These are phyloP conservation scores for Lonchura striata DNA, from an alignment of 2,113 vertebrate species.

Conservation along the genomic window DNA sequence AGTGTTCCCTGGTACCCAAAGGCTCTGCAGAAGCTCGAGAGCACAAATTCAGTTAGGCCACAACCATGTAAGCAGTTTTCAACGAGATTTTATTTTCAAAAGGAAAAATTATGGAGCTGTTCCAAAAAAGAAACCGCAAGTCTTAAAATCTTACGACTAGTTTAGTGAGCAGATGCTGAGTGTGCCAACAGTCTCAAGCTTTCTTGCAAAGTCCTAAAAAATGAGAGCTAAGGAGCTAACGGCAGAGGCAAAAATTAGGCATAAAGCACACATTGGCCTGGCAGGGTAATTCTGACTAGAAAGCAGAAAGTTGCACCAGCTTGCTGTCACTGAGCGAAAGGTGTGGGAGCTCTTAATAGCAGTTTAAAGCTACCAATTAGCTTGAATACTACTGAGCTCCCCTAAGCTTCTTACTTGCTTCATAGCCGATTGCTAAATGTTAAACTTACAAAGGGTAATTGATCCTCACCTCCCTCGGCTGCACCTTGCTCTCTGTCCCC, in stretches of 20 bases:
- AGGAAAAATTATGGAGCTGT: not conserved
- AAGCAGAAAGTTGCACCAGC: not conserved
- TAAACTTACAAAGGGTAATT: conserved; percentile 26
- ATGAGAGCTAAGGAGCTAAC: not conserved
- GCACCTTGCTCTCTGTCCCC: not conserved
- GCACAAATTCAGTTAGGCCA: not conserved
- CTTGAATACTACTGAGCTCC: conserved; percentile 25
- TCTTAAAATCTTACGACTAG: conserved; percentile 21
- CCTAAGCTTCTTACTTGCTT: conserved; percentile 29
- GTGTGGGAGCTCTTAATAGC: conserved; percentile 51
- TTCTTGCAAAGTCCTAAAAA: not conserved
- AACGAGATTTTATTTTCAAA: not conserved
- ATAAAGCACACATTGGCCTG: not conserved
- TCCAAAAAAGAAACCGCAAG: conserved; percentile 30
- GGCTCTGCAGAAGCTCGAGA: not conserved
- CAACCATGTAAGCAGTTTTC: not conserved
- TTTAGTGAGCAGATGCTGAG: conserved; percentile 6
- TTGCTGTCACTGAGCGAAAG: not conserved
- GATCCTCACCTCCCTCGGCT: not conserved
- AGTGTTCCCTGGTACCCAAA: not conserved
- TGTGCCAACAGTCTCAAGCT: not conserved
- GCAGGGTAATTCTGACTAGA: not conserved
- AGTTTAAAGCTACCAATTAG: conserved; percentile 54
- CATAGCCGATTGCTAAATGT: not conserved
- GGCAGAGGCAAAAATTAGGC: not conserved